phyloP scores from a whole-genome alignment of 2,113 vertebrate species.

The Xiphophorus couchianus region DNA sequence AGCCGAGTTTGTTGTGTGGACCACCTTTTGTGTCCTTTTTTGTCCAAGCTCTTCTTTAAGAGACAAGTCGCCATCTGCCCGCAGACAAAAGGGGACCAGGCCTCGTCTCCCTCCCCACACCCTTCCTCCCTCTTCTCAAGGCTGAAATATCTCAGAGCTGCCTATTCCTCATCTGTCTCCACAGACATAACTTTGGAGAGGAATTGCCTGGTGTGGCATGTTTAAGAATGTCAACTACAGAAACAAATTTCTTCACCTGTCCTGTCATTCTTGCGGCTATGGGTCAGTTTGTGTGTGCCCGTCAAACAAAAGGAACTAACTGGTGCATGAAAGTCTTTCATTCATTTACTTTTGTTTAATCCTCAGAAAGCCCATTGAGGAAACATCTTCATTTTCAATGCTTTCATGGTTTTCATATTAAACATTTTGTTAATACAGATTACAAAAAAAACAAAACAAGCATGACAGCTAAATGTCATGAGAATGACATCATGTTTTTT shows the following conservation, averaged over 20 bases:
- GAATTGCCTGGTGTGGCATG: constrained; percentile 54
- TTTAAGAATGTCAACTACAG: constrained; percentile 49
- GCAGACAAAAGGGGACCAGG: constrained; percentile 66
- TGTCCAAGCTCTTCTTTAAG: constrained; percentile 69
- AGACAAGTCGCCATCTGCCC: constrained; percentile 81
- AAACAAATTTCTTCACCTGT: constrained; percentile 70
- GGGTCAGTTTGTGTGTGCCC: constrained; percentile 1
- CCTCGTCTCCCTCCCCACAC: constrained; percentile 10
- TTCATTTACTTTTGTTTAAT: background rate
- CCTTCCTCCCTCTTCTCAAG: constrained; percentile 11
- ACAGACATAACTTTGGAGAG: constrained; percentile 37
- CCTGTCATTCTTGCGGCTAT: constrained; percentile 36
- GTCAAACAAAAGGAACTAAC: constrained; percentile 11
- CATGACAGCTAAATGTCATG: background rate
- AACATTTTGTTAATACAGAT: background rate
- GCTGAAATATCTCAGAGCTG: constrained; percentile 62
- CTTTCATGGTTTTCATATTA: background rate
- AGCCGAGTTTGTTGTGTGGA: constrained; percentile 67
- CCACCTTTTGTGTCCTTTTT: constrained; percentile 72
- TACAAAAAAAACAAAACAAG: background rate
- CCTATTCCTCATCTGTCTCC: constrained; percentile 54
- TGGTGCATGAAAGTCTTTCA: constrained; percentile 16
- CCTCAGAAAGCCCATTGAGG: background rate
- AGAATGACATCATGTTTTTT: background rate
- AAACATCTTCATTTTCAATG: background rate